phyloP scores from a whole-genome alignment of 2,113 vertebrate genomes.

The Saccopteryx leptura region DNA sequence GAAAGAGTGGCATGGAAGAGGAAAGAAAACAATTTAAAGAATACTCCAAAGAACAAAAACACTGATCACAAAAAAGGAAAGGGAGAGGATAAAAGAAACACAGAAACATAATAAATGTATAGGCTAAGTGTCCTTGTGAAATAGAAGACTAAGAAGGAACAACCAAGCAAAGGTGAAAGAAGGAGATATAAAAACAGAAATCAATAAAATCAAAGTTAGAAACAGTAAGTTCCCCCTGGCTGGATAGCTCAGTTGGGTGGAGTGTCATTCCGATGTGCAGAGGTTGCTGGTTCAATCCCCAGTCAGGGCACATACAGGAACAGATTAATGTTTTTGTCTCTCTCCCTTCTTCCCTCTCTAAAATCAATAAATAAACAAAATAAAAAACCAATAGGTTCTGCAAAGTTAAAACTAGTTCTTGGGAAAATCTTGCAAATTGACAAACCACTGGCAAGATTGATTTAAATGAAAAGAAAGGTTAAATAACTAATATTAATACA shows the following conservation, averaged over 20 bases:
- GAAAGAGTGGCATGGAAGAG: background rate
- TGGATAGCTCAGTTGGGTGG: too few species aligned
- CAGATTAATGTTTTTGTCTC: too few species aligned
- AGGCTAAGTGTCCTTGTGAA: background rate
- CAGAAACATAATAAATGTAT: background rate
- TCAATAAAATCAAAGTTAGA: background rate
- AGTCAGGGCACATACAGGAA: too few species aligned
- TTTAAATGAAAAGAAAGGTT: background rate
- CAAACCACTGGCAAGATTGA: background rate
- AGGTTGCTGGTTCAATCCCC: too few species aligned
- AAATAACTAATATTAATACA: constrained; percentile 31
- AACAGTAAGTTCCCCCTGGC: background rate
- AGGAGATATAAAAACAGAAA: background rate
- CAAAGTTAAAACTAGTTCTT: background rate
- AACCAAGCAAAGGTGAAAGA: background rate
- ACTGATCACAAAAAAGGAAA: background rate
- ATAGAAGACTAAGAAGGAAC: background rate
- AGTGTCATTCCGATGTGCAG: too few species aligned
- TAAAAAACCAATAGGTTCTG: background rate
- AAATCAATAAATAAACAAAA: too few species aligned
- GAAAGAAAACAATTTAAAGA: background rate
- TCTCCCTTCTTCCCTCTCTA: too few species aligned
- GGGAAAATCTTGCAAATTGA: background rate
- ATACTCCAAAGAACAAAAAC: background rate
- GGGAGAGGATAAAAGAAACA: background rate